Percentiles rank a stretch among this genome's conserved stretches.
Conservation (phyloP, 2,888 invertebrate species). For the Amiota communis region DNA sequence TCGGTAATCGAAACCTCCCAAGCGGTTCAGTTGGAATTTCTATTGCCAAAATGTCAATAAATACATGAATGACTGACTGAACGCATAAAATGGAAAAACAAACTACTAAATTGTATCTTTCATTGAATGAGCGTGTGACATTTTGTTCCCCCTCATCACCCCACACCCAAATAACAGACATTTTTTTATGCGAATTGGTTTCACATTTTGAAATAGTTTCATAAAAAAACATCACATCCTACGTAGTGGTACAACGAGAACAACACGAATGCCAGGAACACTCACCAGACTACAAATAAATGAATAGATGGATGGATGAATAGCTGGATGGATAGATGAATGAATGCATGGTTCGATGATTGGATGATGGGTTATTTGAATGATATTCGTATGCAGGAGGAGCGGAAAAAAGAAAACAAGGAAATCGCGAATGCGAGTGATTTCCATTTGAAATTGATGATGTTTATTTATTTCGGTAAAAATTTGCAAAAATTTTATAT, state of each 20-base stretch:
- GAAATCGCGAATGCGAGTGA: conserved; percentile 51
- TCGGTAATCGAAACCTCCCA: conserved; percentile 42
- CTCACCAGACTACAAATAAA: background rate
- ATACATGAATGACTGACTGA: conserved; percentile 43
- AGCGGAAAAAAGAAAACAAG: background rate
- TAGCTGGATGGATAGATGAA: conserved; percentile 13
- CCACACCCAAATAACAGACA: conserved; percentile 46
- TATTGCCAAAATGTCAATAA: conserved; percentile 66
- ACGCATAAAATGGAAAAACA: conserved; percentile 4
- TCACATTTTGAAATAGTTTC: conserved; percentile 66
- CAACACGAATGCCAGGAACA: background rate
- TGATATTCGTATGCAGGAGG: background rate
- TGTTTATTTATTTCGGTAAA: conserved; percentile 67
- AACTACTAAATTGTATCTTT: too few relatives aligned
- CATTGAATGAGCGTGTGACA: conserved; percentile 17
- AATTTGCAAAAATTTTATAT: conserved; percentile 46
- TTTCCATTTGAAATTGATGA: conserved; percentile 69
- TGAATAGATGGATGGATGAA: conserved; percentile 27
- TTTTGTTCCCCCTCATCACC: too few relatives aligned
- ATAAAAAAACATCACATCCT: conserved; percentile 54
- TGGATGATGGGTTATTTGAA: background rate
- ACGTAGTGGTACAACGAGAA: background rate
- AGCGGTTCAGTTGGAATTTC: conserved; percentile 50
- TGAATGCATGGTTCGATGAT: background rate
- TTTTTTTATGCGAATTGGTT: conserved; percentile 66